A percentile compares a stretch with the other conserved stretches of the same genome.
These are phyloP conservation scores for Mobula hypostoma DNA, from an alignment of 2,113 vertebrate genomes.

Conservation along the genomic window DNA sequence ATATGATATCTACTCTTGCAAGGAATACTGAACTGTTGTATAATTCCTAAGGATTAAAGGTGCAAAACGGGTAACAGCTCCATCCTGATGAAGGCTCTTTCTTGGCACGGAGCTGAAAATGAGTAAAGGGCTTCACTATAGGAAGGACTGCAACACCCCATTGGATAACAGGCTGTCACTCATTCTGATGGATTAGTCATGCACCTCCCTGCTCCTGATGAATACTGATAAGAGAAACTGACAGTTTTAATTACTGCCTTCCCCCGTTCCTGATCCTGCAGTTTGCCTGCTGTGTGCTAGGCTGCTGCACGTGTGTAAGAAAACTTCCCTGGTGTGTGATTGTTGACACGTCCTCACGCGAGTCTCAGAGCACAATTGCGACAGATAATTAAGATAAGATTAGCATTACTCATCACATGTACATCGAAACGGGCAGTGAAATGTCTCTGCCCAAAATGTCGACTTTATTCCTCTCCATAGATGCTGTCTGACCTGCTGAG, in stretches of 20 bases:
- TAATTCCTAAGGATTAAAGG: not conserved
- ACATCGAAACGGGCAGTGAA: no score
- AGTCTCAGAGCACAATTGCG: not conserved
- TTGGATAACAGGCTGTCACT: conserved; percentile 17
- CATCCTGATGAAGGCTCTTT: not conserved
- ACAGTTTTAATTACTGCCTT: conserved; percentile 28
- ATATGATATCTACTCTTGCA: no score
- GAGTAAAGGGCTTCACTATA: not conserved
- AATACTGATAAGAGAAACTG: conserved; percentile 6
- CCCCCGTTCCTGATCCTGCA: conserved; percentile 8
- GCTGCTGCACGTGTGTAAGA: not conserved
- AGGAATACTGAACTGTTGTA: no score
- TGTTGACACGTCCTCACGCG: not conserved
- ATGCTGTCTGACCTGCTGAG: no score
- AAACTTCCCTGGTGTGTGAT: not conserved
- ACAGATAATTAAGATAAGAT: not conserved
- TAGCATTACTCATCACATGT: no score
- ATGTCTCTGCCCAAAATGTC: no score
- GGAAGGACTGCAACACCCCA: not conserved
- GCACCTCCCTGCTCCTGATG: not conserved
- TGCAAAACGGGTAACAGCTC: not conserved
- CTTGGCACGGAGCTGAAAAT: not conserved
- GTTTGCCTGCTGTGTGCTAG: not conserved
- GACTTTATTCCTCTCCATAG: no score
- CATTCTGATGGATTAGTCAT: not conserved